Percentiles rank a stretch among this genome's conserved stretches.
phyloP scores from a whole-genome alignment of 2,797 vertebrate species.

The Acanthopagrus latus region DNA sequence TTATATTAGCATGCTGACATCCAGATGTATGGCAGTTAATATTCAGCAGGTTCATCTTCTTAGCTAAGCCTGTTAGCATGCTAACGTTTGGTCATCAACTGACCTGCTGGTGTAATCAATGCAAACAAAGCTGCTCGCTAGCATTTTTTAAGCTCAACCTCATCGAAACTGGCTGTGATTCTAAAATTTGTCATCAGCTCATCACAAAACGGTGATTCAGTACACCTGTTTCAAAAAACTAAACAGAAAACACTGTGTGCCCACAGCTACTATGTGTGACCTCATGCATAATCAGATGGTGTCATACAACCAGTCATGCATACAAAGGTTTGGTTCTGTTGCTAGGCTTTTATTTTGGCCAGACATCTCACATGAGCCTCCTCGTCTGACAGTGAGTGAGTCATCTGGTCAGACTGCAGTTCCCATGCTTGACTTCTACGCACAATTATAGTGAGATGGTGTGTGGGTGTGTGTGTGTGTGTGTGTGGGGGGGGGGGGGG shows the following conservation, averaged over 20 bases:
- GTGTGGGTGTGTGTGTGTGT: conserved; percentile 7
- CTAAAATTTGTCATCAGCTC: not conserved
- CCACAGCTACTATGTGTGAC: conserved; percentile 32
- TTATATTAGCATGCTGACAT: too few species aligned
- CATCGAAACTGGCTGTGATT: not conserved
- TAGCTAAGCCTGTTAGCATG: too few species aligned
- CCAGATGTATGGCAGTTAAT: too few species aligned
- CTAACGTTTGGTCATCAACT: not conserved
- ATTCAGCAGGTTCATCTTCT: too few species aligned
- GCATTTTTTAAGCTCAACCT: not conserved
- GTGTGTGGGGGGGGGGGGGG: too few species aligned
- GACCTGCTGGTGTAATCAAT: not conserved
- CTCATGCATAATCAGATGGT: conserved; percentile 56
- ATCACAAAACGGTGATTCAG: conserved; percentile 15
- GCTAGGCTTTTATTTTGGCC: conserved; percentile 53
- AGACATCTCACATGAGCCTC: conserved; percentile 48
- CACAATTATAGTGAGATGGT: conserved; percentile 5
- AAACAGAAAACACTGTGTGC: not conserved
- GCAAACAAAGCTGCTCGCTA: not conserved
- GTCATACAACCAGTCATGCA: conserved; percentile 6
- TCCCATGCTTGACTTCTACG: conserved; percentile 50
- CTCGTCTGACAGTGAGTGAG: conserved; percentile 59
- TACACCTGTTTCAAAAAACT: conserved; percentile 8
- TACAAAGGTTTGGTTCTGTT: conserved; percentile 31
- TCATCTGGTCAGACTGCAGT: conserved; percentile 54